These are phyloP conservation scores for Chiloscyllium punctatum DNA, from an alignment of 2,797 vertebrate species.

Conservation along the genomic window DNA sequence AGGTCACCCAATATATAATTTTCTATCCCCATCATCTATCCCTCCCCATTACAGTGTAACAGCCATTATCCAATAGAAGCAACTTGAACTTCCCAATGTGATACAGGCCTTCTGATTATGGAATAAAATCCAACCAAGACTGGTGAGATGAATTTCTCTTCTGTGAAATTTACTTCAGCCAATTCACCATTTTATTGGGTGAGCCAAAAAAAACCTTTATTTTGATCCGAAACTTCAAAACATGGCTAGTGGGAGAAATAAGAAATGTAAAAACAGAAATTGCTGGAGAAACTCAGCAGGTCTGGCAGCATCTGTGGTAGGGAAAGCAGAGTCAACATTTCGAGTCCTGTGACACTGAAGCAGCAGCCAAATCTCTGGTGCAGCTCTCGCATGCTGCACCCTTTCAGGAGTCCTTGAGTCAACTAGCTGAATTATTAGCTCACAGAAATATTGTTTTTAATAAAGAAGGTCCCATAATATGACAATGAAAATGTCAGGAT, in stretches of 20 bases:
- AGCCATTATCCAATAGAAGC: not conserved
- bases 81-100: not conserved
- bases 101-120: not conserved
- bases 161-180: not conserved
- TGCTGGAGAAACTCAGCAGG: not conserved
- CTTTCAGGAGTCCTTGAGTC: not conserved
- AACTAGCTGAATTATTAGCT: not conserved
- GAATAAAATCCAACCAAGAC: not conserved
- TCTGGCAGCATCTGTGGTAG: too few species aligned
- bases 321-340: too few species aligned
- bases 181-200: not conserved
- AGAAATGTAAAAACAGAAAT: not conserved
- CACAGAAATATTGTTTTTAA: not conserved
- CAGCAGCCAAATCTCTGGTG: not conserved
- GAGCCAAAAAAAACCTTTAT: not conserved
- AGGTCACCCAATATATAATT: too few species aligned
- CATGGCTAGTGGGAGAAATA: too few species aligned
- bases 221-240: not conserved
- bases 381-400: not conserved
- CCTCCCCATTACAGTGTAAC: not conserved
- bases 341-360: too few species aligned
- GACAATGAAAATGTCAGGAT: too few species aligned
- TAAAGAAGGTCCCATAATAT: not conserved
- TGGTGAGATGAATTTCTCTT: not conserved
- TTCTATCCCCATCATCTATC: not conserved